These are phyloP conservation scores for Arion vulgaris DNA, from an alignment of 1,140 invertebrate species.

Conservation along the genomic window DNA sequence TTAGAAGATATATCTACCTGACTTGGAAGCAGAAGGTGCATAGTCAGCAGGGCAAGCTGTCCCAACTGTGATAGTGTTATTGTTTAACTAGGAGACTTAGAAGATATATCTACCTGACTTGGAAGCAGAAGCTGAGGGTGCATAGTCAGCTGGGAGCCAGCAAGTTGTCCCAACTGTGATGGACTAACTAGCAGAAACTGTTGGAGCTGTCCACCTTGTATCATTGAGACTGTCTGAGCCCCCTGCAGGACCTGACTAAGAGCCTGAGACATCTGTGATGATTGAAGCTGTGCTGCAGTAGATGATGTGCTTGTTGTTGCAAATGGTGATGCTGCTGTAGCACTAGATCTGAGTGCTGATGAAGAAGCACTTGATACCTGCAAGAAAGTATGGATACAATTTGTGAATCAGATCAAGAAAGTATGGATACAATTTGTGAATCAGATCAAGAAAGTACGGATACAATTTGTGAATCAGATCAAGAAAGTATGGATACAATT, in stretches of 20 bases:
- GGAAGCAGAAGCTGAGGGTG: conserved; percentile 85
- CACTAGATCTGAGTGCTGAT: not conserved
- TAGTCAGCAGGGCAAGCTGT: conserved; percentile 27
- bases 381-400: too few relatives aligned
- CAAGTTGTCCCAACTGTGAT: conserved; percentile 70
- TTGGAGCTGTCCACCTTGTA: conserved; percentile 74
- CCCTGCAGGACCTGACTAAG: conserved; percentile 41
- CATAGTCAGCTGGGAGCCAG: conserved; percentile 37
- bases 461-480: too few relatives aligned
- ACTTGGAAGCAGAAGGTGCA: conserved; percentile 84
- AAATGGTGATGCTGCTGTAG: not conserved
- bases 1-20: conserved; percentile 73
- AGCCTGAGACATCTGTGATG: conserved; percentile 26
- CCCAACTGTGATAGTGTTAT: conserved; percentile 52
- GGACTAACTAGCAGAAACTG: conserved; percentile 82
- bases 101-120: conserved; percentile 77
- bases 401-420: too few relatives aligned
- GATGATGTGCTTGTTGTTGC: not conserved
- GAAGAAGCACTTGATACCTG: not conserved
- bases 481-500: too few relatives aligned
- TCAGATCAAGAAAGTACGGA: too few relatives aligned
- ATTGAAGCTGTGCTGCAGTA: not conserved
- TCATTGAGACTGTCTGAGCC: conserved; percentile 37
- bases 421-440: too few relatives aligned
- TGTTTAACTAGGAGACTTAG: not conserved